Evolutionary conservation across 2,888 invertebrate genomes (phyloP).

Genomic region (Sipunculus nudus): DNA sequence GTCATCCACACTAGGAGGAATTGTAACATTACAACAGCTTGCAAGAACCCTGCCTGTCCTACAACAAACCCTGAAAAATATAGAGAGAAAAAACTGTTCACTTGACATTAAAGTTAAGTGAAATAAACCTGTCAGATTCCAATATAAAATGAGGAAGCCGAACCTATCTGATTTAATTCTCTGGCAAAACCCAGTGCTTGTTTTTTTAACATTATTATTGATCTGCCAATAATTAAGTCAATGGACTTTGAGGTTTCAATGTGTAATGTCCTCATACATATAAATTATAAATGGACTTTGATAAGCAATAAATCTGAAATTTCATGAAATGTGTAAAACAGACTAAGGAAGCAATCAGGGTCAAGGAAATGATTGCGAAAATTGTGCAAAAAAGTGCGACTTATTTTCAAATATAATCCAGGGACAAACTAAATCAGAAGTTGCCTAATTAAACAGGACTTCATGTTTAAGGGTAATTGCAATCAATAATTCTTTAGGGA

Average conservation of each 20-base stretch:
- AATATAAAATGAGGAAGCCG: background rate
- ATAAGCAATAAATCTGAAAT: no score
- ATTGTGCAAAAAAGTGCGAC: no score
- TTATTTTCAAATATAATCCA: no score
- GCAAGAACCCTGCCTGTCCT: slow-evolving; percentile 92
- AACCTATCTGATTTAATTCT: background rate
- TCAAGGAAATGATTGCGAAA: no score
- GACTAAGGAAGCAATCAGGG: no score
- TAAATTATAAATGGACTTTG: no score
- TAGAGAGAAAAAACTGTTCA: background rate
- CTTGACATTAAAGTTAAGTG: background rate
- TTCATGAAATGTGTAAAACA: no score
- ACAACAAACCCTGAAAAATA: slow-evolving; percentile 84
- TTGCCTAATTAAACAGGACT: no score
- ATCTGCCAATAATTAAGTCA: background rate
- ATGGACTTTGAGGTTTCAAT: background rate
- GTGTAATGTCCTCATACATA: background rate
- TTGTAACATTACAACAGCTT: slow-evolving; percentile 81
- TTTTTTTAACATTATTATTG: no score
- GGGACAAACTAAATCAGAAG: no score
- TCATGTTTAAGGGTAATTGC: no score
- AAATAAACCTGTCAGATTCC: background rate
- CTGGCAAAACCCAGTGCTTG: background rate
- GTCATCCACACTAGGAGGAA: background rate
- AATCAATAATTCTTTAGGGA: no score